phyloP scores from a whole-genome alignment of 1,140 invertebrate genomes.

The Listronotus bonariensis region DNA sequence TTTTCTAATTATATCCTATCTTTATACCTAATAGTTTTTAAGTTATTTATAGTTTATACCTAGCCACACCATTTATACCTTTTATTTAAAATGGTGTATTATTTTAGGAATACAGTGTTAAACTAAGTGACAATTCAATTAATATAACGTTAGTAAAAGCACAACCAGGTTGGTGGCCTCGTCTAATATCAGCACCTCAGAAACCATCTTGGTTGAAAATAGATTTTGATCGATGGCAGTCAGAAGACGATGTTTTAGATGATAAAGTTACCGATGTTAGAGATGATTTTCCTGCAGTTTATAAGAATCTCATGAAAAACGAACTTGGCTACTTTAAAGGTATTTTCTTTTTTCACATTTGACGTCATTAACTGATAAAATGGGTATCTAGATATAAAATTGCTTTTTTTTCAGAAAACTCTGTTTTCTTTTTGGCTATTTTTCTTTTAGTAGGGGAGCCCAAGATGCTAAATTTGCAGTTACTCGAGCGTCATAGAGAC shows the following conservation, averaged over 20 bases:
- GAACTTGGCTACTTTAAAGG: constrained; percentile 80
- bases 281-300: constrained; percentile 78
- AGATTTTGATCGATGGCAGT: constrained; percentile 85
- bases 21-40: too few species aligned
- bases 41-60: too few species aligned
- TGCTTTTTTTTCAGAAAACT: constrained; percentile 55
- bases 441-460: too few species aligned
- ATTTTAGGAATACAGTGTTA: constrained; percentile 59
- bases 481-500: too few species aligned
- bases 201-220: constrained; percentile 91
- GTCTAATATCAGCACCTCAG: constrained; percentile 74
- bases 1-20: too few species aligned
- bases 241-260: constrained; percentile 70
- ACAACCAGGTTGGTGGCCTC: constrained; percentile 77
- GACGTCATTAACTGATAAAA: too few species aligned
- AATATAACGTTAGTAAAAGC: constrained; percentile 77
- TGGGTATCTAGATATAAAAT: too few species aligned
- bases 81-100: too few species aligned
- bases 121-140: constrained; percentile 75
- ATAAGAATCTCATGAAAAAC: constrained; percentile 75
- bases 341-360: constrained; percentile 47
- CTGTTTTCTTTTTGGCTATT: too few species aligned
- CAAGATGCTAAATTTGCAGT: too few species aligned
- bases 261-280: constrained; percentile 68
- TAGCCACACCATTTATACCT: too few species aligned